Evolutionary conservation across 1,140 invertebrate genomes (phyloP).

Genomic region (Ceratosolen fusciceps): DNA sequence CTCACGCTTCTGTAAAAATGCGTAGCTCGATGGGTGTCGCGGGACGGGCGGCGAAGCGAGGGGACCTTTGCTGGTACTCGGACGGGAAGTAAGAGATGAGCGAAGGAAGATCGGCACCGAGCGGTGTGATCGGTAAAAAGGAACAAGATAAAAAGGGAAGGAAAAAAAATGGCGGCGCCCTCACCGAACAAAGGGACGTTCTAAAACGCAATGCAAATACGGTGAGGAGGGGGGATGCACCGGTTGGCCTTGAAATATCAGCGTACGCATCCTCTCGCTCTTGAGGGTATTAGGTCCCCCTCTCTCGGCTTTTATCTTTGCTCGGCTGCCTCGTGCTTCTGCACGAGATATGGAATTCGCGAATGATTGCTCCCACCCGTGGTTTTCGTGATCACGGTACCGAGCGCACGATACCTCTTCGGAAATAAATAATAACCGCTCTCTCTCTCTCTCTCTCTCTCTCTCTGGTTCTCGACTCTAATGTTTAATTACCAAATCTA

Average conservation of each 20-base stretch:
- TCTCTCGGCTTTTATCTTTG: neutral
- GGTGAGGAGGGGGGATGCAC: conserved; percentile 24
- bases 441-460: neutral
- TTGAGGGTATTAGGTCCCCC: neutral
- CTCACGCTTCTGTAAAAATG: conserved; percentile 1
- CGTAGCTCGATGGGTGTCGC: neutral
- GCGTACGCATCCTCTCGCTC: conserved; percentile 10
- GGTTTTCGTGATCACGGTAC: neutral
- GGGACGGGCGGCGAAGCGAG: neutral
- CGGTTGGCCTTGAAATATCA: conserved; percentile 53
- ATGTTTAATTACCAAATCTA: neutral
- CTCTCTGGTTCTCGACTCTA: no score
- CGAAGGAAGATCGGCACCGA: conserved; percentile 6
- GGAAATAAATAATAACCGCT: neutral
- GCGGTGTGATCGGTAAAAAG: neutral
- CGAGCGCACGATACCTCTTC: neutral
- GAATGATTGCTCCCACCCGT: neutral
- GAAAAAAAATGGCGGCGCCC: conserved; percentile 22
- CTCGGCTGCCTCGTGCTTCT: neutral
- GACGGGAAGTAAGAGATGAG: conserved; percentile 12
- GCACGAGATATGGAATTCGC: neutral
- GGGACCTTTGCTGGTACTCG: neutral
- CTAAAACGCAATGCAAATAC: conserved; percentile 62
- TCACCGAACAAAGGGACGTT: conserved; percentile 45
- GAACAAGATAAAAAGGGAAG: no score